Base-by-base conservation (phyloP, 2,113 vertebrate genomes). In the Sorex araneus region DNA sequence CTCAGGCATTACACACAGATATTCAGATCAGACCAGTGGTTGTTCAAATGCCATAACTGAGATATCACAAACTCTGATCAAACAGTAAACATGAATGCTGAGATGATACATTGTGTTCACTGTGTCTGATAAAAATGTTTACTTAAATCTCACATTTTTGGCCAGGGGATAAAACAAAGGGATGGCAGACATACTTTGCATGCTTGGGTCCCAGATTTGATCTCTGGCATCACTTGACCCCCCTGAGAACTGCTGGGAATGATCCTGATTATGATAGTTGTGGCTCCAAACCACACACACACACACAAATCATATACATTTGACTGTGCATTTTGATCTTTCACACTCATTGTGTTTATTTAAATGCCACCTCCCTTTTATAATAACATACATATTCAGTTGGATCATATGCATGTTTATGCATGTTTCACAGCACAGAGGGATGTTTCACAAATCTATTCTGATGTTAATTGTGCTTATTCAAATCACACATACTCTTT, bases 1-100 rank as follows among this genome's bases (percentile, higher is more conserved):
- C n/a, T 79, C 36, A 57, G 73, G 76, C 0, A 23, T 19, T 50
- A 12, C 28, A 43, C 21, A 50, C 1, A 60, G 40, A 45, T 64
- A 76, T 80, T 84, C 75, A 47, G 32, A 40, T 36, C 23, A 1
- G 2, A n/a, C 23, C 60, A 27, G 25, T 28, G 21, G 60, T 81
- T 36, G 4, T 77, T 91, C 12, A 70, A 43, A 70, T 71, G 13
- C 60, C 28, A 63, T 2, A 36, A 7, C 10, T 30, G 36, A 67
- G 18, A 13, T 15, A 93, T 66, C 27, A 25, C 40, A 94, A 81
- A 50, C 25, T 21, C 19, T 91, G 27, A 73, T 34, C 47, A 87
- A 73, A 63, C 12, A 73, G 28, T 27, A 69, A n/a, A 76, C 3
- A 34, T 10, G 54, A 5, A 8, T 0, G 0, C 23, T 32, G 69